Percentiles rank a stretch among this genome's conserved stretches.
Conservation (phyloP, 23 tunicate genomes). For the Diplosoma virens region DNA sequence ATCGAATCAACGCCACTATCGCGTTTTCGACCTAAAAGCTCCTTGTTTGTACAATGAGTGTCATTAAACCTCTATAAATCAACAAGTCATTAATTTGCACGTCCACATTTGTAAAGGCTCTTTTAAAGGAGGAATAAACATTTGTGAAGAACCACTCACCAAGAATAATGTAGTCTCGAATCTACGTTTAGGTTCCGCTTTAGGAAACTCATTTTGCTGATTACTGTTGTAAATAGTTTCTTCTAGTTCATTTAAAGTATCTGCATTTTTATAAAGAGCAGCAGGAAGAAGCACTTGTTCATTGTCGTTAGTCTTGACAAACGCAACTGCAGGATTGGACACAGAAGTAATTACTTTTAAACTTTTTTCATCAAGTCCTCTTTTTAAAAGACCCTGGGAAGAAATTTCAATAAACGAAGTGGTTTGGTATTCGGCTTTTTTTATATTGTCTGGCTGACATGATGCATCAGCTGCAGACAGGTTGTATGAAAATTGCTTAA, state of each 20-base stretch:
- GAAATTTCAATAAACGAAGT: constrained; percentile 43
- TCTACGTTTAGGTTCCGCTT: not conserved
- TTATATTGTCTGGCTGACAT: constrained; percentile 5
- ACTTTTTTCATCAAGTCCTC: not conserved
- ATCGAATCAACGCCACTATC: too few relatives aligned
- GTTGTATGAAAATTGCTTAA: constrained; percentile 41
- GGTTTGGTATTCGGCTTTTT: constrained; percentile 17
- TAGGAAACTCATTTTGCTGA: too few relatives aligned
- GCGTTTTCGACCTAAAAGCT: too few relatives aligned
- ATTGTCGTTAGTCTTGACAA: not conserved
- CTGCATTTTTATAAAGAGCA: not conserved
- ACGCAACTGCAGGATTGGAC: not conserved
- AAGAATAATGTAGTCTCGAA: not conserved
- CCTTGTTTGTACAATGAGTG: too few relatives aligned
- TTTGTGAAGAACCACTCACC: not conserved
- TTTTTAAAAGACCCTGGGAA: too few relatives aligned
- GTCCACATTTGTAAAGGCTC: constrained; percentile 8
- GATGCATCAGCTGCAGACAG: not conserved
- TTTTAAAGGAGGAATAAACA: not conserved
- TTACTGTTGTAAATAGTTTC: not conserved
- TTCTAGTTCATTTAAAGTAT: not conserved
- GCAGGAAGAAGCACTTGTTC: not conserved
- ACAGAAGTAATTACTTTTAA: not conserved
- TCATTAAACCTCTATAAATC: too few relatives aligned
- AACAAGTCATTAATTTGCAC: too few relatives aligned